Conservation (phyloP, 2,797 vertebrate genomes). For the Denticeps clupeoides region DNA sequence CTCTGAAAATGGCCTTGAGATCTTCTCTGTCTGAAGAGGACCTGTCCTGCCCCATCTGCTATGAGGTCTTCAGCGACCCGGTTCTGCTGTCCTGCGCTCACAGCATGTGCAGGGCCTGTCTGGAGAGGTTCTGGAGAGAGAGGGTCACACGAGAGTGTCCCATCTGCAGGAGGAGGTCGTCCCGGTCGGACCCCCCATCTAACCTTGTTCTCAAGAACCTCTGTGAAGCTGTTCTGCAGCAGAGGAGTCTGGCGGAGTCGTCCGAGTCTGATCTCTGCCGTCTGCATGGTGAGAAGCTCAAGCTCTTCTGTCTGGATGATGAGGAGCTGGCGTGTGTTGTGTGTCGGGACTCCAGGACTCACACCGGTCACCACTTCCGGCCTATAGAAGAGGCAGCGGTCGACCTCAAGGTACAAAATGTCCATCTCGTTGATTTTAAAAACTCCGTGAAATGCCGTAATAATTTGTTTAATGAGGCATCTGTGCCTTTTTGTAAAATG, state of each 20-base stretch:
- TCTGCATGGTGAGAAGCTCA: constrained; percentile 1
- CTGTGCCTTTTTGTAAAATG: not conserved
- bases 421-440: not conserved
- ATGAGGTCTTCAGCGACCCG: constrained; percentile 8
- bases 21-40: constrained; percentile 3
- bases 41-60: constrained; percentile 14
- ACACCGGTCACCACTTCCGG: constrained; percentile 8
- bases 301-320: constrained; percentile 16
- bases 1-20: not conserved
- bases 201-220: constrained; percentile 6
- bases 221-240: not conserved
- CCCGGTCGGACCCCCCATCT: not conserved
- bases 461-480: too few relatives aligned
- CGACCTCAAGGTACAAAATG: constrained; percentile 9
- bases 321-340: constrained; percentile 6
- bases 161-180: constrained; percentile 5
- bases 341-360: constrained; percentile 3
- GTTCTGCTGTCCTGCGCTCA: constrained; percentile 7
- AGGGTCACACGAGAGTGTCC: constrained; percentile 2
- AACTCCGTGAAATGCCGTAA: not conserved
- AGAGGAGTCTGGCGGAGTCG: not conserved
- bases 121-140: constrained; percentile 1
- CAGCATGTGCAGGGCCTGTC: constrained; percentile 9
- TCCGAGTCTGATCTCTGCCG: not conserved
- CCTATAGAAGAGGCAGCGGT: constrained; percentile 3